A percentile compares a stretch with the other conserved stretches of the same genome.
phyloP scores from a whole-genome alignment of 1,140 invertebrate genomes.

The Metopolophium dirhodum region DNA sequence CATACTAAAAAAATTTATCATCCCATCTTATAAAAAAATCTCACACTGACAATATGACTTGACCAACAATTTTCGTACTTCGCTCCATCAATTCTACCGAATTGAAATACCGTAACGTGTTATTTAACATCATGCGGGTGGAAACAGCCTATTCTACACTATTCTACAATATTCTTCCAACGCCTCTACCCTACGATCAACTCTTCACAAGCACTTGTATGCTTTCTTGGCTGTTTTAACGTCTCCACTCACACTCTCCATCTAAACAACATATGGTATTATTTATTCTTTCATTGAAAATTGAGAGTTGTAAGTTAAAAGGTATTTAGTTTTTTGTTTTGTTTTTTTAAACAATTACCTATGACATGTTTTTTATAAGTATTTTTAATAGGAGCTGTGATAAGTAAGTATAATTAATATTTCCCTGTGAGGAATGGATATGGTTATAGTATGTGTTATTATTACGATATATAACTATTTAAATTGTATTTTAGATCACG shows the following conservation, averaged over 20 bases:
- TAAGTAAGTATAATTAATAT: conserved; percentile 34
- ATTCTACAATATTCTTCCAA: conserved; percentile 57
- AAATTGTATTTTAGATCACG: conserved; percentile 47
- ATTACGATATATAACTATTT: conserved; percentile 18
- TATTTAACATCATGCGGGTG: conserved; percentile 52
- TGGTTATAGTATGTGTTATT: background rate
- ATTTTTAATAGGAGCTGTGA: conserved; percentile 44
- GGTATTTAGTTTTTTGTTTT: conserved; percentile 57
- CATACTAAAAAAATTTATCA: conserved; percentile 57
- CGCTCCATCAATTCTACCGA: conserved; percentile 56
- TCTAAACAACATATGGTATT: conserved; percentile 54
- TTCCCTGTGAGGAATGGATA: background rate
- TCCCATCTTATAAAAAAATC: conserved; percentile 54
- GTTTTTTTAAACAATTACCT: conserved; percentile 52
- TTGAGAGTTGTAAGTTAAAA: conserved; percentile 51
- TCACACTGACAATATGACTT: conserved; percentile 54
- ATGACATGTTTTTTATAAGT: conserved; percentile 37
- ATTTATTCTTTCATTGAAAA: conserved; percentile 55
- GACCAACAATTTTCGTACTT: conserved; percentile 51
- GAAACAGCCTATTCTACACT: conserved; percentile 55
- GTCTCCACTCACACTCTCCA: conserved; percentile 56
- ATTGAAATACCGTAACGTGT: conserved; percentile 53
- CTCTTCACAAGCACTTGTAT: conserved; percentile 53
- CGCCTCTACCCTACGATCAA: conserved; percentile 56
- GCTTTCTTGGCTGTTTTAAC: conserved; percentile 57